Evolutionary conservation across 2,113 vertebrate genomes (phyloP), one percentile per base, ranked within the genome.

Genomic region (Chaenogobius annularis): DNA sequence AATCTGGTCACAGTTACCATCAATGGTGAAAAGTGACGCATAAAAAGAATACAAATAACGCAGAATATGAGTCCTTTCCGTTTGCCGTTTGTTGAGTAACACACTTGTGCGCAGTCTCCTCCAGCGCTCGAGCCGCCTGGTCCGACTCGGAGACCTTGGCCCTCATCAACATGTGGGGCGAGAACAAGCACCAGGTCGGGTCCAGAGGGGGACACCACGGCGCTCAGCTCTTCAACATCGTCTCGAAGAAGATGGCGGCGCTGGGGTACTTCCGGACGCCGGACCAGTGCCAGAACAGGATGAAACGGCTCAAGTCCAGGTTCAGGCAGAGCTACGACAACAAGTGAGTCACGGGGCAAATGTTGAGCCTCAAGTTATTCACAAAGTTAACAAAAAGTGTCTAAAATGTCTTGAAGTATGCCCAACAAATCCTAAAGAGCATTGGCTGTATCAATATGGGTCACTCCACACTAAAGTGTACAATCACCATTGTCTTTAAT

Each of bases 281-380:
- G 0, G 92, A 93, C 70, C 92, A 93, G 78, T 93, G 92, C 81
- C 92, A 93, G 68, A 91, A 86, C 0, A 79, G 91, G 35, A 76
- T 93, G 48, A 93, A 93, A n/a, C 74, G 91, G 68, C 74, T 93
- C 46, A 92, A 90, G 69, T 69, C 87, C 0, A 87, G 59, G 69
- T 93, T 92, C 76, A 88, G 90, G 75, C 92, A 93, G 8, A 90
- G 87, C 85, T 90, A 91, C 69, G 90, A 93, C 61, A 92, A 86
- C 90, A 93, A 90, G 88, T 92, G 77, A 66, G 64, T 3, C 3
- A 8, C 10, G 9, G 4, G 47, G 15, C 1, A 31, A 31, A 31
- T 31, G 26, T 40, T 9, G 37, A 40, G 0, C 37, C 37, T 40
- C 2, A 40, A 40, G 37, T 6, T 40, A 9, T 40, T 40, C 37